Evolutionary conservation across 2,888 invertebrate genomes (phyloP).

Genomic region (Conchocele bisecta): DNA sequence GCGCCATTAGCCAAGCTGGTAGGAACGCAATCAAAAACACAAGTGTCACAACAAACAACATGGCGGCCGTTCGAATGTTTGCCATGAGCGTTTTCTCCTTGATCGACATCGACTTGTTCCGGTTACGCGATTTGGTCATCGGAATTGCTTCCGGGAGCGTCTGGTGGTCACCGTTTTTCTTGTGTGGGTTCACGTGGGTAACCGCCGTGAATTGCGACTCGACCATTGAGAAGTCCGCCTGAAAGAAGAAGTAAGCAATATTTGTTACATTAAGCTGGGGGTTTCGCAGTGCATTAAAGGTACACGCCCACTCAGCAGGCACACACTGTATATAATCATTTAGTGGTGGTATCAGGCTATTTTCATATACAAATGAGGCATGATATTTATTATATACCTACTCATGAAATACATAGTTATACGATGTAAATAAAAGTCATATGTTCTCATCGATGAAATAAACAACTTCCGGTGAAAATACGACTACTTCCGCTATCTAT

Average conservation of each 20-base stretch:
- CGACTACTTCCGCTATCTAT: no score
- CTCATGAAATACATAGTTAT: no score
- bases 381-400: no score
- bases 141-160: slow-evolving; percentile 16
- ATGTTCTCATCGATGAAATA: no score
- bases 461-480: no score
- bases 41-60: slow-evolving; percentile 81
- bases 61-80: slow-evolving; percentile 81
- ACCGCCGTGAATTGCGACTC: slow-evolving; percentile 53
- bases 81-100: slow-evolving; percentile 60
- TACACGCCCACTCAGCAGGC: no score
- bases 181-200: slow-evolving; percentile 53
- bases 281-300: no score
- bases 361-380: no score
- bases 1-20: slow-evolving; percentile 79
- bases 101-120: slow-evolving; percentile 37
- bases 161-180: slow-evolving; percentile 18
- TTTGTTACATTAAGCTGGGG: no score
- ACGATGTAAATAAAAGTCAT: no score
- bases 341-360: no score
- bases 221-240: slow-evolving; percentile 53
- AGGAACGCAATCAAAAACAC: slow-evolving; percentile 81
- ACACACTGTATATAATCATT: no score
- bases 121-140: slow-evolving; percentile 29
- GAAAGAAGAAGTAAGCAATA: slow-evolving; percentile 24